Evolutionary conservation across 2,888 invertebrate genomes (phyloP).

Genomic region (Adela reaumurella): DNA sequence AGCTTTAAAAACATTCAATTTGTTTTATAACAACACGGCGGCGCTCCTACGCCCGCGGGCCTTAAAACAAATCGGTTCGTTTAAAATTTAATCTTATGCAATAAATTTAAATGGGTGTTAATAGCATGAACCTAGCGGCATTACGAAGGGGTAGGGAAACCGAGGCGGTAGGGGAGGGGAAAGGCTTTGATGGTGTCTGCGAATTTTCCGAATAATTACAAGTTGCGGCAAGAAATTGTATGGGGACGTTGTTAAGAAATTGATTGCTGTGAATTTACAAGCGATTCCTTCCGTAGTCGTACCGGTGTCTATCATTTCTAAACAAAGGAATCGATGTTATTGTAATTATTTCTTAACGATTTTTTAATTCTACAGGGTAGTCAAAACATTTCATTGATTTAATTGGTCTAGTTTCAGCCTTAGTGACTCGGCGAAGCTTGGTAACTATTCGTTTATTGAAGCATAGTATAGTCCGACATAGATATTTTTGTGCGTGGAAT

Average conservation of each 20-base stretch:
- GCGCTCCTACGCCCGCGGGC: not conserved
- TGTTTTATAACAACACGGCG: not conserved
- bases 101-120: not conserved
- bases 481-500: too few species aligned
- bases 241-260: not conserved
- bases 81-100: not conserved
- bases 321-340: too few species aligned
- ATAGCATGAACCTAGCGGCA: not conserved
- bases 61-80: not conserved
- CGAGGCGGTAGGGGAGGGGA: not conserved
- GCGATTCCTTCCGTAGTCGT: too few species aligned
- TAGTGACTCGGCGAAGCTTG: too few species aligned
- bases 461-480: too few species aligned
- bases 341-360: too few species aligned
- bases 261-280: not conserved
- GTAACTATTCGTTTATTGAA: too few species aligned
- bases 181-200: not conserved
- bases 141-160: not conserved
- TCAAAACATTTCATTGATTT: too few species aligned
- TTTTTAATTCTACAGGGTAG: too few species aligned
- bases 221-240: not conserved
- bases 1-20: not conserved
- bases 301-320: too few species aligned
- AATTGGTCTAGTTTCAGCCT: too few species aligned
- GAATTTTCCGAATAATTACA: not conserved